These are phyloP conservation scores for Serrognathus titanus DNA, from an alignment of 2,888 invertebrate genomes.

Conservation along the genomic window DNA sequence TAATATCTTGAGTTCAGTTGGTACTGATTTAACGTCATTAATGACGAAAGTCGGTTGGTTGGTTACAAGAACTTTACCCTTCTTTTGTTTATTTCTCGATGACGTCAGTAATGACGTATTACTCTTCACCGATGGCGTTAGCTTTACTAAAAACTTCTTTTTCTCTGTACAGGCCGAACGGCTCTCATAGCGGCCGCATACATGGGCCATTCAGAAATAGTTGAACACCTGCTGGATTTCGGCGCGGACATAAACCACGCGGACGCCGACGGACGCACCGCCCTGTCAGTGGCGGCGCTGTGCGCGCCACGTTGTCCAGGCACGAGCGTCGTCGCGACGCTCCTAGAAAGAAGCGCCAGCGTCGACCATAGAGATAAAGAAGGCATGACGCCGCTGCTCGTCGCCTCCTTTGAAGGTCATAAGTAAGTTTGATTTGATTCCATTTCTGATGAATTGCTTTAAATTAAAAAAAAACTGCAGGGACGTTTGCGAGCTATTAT, in stretches of 20 bases:
- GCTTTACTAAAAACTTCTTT: no score
- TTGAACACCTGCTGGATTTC: conserved; percentile 74
- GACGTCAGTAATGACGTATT: background rate
- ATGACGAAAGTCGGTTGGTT: no score
- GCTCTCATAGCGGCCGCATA: conserved; percentile 93
- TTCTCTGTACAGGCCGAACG: conserved; percentile 59
- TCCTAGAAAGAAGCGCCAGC: conserved; percentile 78
- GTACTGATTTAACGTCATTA: no score
- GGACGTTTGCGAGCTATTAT: conserved; percentile 84
- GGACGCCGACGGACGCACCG: conserved; percentile 84
- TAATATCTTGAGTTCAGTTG: no score
- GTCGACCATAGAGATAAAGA: conserved; percentile 82
- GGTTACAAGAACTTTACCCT: no score
- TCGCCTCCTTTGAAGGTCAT: conserved; percentile 90
- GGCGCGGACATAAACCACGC: conserved; percentile 83
- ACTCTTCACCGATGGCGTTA: no score
- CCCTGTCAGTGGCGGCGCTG: conserved; percentile 81
- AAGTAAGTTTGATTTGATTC: no score
- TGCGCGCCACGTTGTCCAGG: conserved; percentile 78
- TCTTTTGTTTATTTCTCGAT: no score
- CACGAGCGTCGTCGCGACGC: conserved; percentile 65
- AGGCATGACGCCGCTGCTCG: conserved; percentile 81
- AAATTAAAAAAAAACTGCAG: conserved; percentile 46
- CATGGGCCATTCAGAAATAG: conserved; percentile 93
- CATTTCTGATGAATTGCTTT: background rate